Evolutionary conservation across 2,888 invertebrate species (phyloP).

Genomic region (Caenorhabditis sinica): DNA sequence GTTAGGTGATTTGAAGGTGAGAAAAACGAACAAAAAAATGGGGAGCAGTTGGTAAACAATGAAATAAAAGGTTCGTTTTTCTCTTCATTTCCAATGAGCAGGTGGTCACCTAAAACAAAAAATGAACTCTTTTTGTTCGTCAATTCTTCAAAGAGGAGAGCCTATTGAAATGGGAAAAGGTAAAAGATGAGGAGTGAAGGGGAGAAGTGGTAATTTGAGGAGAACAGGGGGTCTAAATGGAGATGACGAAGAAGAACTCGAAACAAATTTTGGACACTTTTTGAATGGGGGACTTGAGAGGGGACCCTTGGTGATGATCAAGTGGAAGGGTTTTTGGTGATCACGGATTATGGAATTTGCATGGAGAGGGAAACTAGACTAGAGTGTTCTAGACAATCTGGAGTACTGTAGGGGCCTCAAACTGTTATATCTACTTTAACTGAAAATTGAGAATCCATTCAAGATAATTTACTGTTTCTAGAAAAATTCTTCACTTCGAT

Average conservation of each 20-base stretch:
- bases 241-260: background rate
- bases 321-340: too few species aligned
- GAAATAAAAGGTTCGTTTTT: conserved; percentile 5
- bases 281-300: too few species aligned
- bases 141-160: background rate
- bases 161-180: background rate
- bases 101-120: background rate
- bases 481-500: too few species aligned
- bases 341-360: too few species aligned
- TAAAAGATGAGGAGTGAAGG: background rate
- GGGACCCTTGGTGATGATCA: too few species aligned
- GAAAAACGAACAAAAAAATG: conserved; percentile 2
- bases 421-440: too few species aligned
- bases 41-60: background rate
- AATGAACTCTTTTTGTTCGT: conserved; percentile 5
- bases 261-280: too few species aligned
- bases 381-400: too few species aligned
- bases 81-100: background rate
- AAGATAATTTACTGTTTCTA: too few species aligned
- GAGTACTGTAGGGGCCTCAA: too few species aligned
- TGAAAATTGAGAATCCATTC: too few species aligned
- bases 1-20: background rate
- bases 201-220: background rate
- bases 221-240: background rate
- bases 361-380: too few species aligned